A percentile compares a stretch with the other conserved stretches of the same genome.
Conservation (phyloP, 2,888 invertebrate species). For the Unio delphinus region DNA sequence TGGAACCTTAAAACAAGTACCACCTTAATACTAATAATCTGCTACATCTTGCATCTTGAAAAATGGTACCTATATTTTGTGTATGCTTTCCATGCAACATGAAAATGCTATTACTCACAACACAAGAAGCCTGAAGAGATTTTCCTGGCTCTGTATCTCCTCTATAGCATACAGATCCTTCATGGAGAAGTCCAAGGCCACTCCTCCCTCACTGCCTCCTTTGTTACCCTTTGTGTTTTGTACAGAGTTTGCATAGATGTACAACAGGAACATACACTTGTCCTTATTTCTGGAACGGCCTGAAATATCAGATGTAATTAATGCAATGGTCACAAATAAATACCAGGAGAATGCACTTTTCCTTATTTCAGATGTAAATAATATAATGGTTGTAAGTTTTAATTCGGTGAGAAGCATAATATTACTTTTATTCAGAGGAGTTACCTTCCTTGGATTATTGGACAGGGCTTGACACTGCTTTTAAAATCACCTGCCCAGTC, state of each 20-base stretch:
- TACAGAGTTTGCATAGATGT: conserved; percentile 86
- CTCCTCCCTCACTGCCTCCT: conserved; percentile 59
- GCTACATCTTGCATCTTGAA: too few relatives aligned
- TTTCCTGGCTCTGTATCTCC: conserved; percentile 82
- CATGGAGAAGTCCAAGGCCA: conserved; percentile 77
- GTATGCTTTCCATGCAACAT: too few relatives aligned
- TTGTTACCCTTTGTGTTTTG: conserved; percentile 77
- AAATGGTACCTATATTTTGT: too few relatives aligned
- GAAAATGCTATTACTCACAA: conserved; percentile 64
- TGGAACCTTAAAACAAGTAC: too few relatives aligned
- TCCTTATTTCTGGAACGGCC: conserved; percentile 68
- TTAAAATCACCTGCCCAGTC: too few relatives aligned
- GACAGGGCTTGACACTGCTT: too few relatives aligned
- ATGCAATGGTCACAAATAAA: not conserved
- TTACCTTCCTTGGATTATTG: too few relatives aligned
- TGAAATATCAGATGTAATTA: conserved; percentile 14
- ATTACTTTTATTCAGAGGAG: too few relatives aligned
- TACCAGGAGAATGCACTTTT: too few relatives aligned
- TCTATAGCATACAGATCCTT: conserved; percentile 82
- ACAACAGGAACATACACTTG: conserved; percentile 76
- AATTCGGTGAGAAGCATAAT: too few relatives aligned
- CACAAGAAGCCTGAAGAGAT: conserved; percentile 86
- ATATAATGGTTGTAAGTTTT: conserved; percentile 82
- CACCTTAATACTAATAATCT: too few relatives aligned
- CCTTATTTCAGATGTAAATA: too few relatives aligned